These are phyloP conservation scores for Muscidifurax raptorellus DNA, from an alignment of 1,140 invertebrate species.

Conservation along the genomic window DNA sequence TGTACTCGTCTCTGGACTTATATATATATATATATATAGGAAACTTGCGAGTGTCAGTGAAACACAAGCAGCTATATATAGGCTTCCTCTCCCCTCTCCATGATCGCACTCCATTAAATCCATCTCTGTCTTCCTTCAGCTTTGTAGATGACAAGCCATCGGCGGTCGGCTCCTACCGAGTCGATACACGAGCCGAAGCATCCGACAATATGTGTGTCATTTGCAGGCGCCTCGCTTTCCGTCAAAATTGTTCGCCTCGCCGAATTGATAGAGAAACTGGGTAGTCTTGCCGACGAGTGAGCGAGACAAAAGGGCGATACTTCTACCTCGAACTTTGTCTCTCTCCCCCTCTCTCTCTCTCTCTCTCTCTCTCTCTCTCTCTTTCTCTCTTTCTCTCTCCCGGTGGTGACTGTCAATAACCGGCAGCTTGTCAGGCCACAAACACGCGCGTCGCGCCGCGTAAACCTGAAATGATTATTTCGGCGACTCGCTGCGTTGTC, in stretches of 20 bases:
- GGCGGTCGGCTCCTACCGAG: neutral
- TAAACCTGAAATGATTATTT: neutral
- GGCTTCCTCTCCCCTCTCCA: neutral
- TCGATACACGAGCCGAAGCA: neutral
- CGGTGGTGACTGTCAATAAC: neutral
- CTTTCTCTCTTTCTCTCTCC: neutral
- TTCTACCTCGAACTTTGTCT: neutral
- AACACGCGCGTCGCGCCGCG: neutral
- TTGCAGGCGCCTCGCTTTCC: conserved; percentile 11
- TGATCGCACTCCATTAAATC: neutral
- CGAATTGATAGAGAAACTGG: conserved; percentile 23
- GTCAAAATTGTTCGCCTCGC: conserved; percentile 20
- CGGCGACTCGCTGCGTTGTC: neutral
- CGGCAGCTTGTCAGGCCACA: neutral
- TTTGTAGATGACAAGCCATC: neutral
- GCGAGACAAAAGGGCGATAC: neutral
- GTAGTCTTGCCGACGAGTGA: neutral
- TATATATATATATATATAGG: too few species aligned
- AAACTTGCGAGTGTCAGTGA: too few species aligned
- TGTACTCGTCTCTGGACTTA: too few species aligned
- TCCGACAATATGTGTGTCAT: conserved; percentile 21
- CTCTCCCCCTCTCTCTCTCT: neutral
- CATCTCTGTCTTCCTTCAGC: neutral
- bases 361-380: neutral
- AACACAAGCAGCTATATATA: too few species aligned